phyloP scores from a whole-genome alignment of 2,113 vertebrate species.

The Struthidea cinerea region DNA sequence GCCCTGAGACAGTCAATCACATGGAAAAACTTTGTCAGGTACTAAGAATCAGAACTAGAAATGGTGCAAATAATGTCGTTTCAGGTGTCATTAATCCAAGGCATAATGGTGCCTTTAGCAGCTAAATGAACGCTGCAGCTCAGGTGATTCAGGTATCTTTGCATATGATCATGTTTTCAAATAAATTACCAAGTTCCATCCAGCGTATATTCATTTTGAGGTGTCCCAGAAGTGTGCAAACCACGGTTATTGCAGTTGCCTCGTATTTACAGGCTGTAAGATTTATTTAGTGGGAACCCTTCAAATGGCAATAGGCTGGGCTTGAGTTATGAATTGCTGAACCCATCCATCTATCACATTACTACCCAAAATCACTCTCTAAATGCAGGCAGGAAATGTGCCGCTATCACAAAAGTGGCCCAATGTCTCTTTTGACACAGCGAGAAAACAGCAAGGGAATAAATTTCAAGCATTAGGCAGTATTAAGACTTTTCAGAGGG shows the following conservation, averaged over 20 bases:
- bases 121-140: conserved; percentile 8
- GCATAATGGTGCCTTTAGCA: conserved; percentile 26
- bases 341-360: not conserved
- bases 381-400: conserved; percentile 9
- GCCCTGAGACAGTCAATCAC: not conserved
- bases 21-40: not conserved
- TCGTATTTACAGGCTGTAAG: not conserved
- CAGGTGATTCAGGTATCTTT: conserved; percentile 28
- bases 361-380: not conserved
- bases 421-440: not conserved
- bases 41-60: not conserved
- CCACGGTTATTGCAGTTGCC: not conserved
- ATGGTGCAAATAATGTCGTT: conserved; percentile 34
- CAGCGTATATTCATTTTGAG: not conserved
- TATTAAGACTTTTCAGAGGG: conserved; percentile 8
- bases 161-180: conserved; percentile 10
- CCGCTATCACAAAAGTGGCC: not conserved
- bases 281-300: conserved; percentile 40
- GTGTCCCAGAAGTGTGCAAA: not conserved
- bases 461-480: not conserved
- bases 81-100: conserved; percentile 39
- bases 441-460: conserved; percentile 1
- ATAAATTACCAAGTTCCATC: not conserved
- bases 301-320: not conserved
- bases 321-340: conserved; percentile 12